Conservation (phyloP, 2,888 invertebrate genomes). For the Drosophila austrosaltans region DNA sequence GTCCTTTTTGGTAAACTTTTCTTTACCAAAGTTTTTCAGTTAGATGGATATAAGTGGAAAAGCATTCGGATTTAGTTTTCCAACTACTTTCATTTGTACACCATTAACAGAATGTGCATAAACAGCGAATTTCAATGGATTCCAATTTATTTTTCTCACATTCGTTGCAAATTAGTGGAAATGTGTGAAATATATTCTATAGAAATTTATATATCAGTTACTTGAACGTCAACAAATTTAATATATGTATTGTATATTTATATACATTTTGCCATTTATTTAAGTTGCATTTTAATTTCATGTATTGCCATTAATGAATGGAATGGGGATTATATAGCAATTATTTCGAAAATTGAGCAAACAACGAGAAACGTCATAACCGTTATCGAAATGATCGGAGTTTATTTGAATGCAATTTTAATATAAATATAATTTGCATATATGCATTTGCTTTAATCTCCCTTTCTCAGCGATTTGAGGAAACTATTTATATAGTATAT, state of each 20-base stretch:
- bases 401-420: conserved; percentile 61
- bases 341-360: conserved; percentile 6
- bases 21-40: background rate
- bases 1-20: conserved; percentile 3
- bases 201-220: no score
- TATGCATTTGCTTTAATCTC: conserved; percentile 10
- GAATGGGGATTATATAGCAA: conserved; percentile 5
- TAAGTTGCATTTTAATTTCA: background rate
- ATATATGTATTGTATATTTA: no score
- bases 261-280: no score
- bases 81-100: background rate
- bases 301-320: background rate
- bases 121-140: background rate
- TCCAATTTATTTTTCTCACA: background rate
- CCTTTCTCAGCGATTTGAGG: background rate
- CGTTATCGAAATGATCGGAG: conserved; percentile 17
- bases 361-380: conserved; percentile 43
- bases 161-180: background rate
- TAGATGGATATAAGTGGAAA: background rate
- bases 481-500: conserved; percentile 1
- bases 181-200: background rate
- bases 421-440: conserved; percentile 50
- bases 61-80: background rate
- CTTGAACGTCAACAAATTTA: no score
- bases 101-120: background rate